Conservation (phyloP, 2,113 vertebrate species). For the Entomyzon cyanotis region DNA sequence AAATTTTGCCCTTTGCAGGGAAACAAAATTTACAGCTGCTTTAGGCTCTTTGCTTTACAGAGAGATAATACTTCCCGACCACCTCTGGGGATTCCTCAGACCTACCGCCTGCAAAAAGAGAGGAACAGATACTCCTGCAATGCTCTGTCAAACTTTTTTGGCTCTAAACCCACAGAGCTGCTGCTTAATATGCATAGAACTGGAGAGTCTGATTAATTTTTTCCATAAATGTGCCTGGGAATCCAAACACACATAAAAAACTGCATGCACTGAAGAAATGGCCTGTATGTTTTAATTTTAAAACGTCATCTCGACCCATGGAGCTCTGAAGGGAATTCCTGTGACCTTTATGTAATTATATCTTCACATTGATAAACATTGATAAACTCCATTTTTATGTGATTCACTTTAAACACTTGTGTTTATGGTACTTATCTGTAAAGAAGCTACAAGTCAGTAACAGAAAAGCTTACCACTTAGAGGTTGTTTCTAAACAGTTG, state of each 20-base stretch:
- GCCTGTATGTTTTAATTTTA: neutral
- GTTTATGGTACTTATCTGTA: neutral
- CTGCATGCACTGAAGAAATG: neutral
- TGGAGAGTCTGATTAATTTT: neutral
- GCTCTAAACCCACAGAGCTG: neutral
- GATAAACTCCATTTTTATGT: neutral
- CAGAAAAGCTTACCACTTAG: neutral
- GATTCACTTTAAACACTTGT: neutral
- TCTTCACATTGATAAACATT: neutral
- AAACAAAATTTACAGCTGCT: slow-evolving; percentile 19
- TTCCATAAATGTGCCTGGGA: neutral
- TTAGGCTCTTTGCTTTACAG: neutral
- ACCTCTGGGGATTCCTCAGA: slow-evolving; percentile 3
- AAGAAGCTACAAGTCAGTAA: neutral
- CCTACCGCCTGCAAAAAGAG: neutral
- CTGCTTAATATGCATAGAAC: neutral
- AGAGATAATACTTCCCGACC: neutral
- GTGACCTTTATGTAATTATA: neutral
- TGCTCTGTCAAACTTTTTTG: neutral
- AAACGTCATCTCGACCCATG: neutral
- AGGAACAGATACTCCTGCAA: neutral
- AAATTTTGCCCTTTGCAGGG: neutral
- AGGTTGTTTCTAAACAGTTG: neutral
- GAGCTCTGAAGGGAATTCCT: neutral
- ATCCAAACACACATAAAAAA: neutral